phyloP scores from a whole-genome alignment of 2,888 invertebrate genomes.

The Heteromyza rotundicornis region DNA sequence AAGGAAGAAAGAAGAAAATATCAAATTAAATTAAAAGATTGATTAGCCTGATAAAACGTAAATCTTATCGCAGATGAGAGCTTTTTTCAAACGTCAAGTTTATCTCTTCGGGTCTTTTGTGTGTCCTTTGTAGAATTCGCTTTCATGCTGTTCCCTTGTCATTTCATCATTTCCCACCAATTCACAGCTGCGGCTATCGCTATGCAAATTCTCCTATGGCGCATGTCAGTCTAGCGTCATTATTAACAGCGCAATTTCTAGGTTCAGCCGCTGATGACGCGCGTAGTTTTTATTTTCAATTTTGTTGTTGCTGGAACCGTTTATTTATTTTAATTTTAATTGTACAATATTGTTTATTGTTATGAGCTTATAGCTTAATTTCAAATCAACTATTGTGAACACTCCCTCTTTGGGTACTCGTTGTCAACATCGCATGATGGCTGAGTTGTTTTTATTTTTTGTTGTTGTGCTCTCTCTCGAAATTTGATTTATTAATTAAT shows the following conservation, averaged over 20 bases:
- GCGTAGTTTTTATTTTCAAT: not conserved
- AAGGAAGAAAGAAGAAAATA: not conserved
- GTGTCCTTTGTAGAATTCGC: too few species aligned
- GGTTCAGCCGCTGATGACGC: not conserved
- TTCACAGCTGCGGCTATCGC: not conserved
- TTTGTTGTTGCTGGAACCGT: not conserved
- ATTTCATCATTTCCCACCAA: not conserved
- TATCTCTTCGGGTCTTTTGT: not conserved
- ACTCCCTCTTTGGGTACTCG: too few species aligned
- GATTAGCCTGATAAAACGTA: not conserved
- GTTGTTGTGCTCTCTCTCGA: not conserved
- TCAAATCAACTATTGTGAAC: too few species aligned
- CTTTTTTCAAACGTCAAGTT: not conserved
- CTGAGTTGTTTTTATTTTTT: too few species aligned
- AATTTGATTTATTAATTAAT: conserved; percentile 19
- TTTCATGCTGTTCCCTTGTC: too few species aligned
- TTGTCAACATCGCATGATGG: too few species aligned
- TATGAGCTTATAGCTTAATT: too few species aligned
- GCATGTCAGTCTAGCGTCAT: not conserved
- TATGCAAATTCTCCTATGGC: not conserved
- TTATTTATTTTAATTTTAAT: not conserved
- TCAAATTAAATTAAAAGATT: not conserved
- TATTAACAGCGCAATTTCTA: conserved; percentile 4
- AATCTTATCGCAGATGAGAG: not conserved
- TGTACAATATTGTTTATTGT: not conserved